These are phyloP conservation scores for Melipona quadrifasciata DNA, from an alignment of 1,140 invertebrate genomes.

Conservation along the genomic window DNA sequence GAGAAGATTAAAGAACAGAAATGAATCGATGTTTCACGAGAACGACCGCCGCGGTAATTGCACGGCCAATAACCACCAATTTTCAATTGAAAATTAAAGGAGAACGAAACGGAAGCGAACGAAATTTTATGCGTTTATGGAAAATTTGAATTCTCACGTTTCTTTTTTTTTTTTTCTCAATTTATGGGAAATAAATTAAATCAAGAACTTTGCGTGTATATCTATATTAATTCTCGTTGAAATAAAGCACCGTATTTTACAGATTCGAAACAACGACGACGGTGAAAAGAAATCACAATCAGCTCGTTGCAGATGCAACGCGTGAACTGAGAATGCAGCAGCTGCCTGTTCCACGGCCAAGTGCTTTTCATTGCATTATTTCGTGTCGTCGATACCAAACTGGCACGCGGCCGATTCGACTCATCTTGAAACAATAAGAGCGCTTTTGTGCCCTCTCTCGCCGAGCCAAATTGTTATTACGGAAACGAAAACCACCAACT, in stretches of 20 bases:
- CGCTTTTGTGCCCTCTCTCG: not conserved
- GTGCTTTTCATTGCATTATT: conserved; percentile 31
- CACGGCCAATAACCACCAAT: not conserved
- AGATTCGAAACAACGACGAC: not conserved
- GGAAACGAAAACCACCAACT: conserved; percentile 6
- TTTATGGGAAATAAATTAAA: no score
- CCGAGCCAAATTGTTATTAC: not conserved
- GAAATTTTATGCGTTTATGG: no score
- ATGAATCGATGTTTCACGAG: not conserved
- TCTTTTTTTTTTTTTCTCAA: no score
- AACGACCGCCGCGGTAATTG: not conserved
- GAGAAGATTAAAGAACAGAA: not conserved
- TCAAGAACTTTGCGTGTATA: not conserved
- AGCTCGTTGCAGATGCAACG: conserved; percentile 38
- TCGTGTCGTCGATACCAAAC: conserved; percentile 3
- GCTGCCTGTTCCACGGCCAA: conserved; percentile 25
- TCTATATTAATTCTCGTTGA: no score
- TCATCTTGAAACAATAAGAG: conserved; percentile 6
- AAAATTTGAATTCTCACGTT: no score
- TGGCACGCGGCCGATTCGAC: not conserved
- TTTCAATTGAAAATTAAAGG: not conserved
- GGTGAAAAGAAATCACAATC: conserved; percentile 37
- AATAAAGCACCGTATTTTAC: not conserved
- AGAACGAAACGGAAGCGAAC: not conserved
- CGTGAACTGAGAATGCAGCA: conserved; percentile 33